phyloP scores from a whole-genome alignment of 2,888 invertebrate genomes.

The Microctonus hyperodae region DNA sequence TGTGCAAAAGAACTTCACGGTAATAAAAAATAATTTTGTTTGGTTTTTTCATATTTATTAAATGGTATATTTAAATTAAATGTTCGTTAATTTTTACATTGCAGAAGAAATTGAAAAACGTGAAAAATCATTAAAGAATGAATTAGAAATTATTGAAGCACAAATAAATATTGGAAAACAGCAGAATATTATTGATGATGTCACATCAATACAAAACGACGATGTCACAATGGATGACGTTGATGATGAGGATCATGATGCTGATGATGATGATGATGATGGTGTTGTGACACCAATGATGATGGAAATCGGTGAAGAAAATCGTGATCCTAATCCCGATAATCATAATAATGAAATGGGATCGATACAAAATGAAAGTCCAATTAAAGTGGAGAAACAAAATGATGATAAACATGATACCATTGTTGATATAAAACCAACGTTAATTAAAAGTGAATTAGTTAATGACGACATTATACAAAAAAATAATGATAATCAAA shows the following conservation, averaged over 20 bases:
- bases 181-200: constrained; percentile 47
- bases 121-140: constrained; percentile 53
- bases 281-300: constrained; percentile 35
- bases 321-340: constrained; percentile 59
- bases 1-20: constrained; percentile 58
- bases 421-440: constrained; percentile 21
- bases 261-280: no score
- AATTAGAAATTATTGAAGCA: constrained; percentile 56
- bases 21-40: constrained; percentile 33
- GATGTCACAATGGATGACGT: constrained; percentile 39
- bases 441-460: constrained; percentile 34
- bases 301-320: constrained; percentile 54
- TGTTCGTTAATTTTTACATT: constrained; percentile 26
- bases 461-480: constrained; percentile 32
- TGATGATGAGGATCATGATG: no score
- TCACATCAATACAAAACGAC: constrained; percentile 20
- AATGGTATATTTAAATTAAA: background rate
- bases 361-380: constrained; percentile 28
- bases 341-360: constrained; percentile 31
- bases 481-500: constrained; percentile 37
- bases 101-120: constrained; percentile 58
- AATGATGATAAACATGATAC: constrained; percentile 35
- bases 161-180: constrained; percentile 54
- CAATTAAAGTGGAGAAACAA: constrained; percentile 32
- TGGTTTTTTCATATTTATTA: background rate